phyloP scores from a whole-genome alignment of 2,888 invertebrate genomes.

The Tupiocoris notatus region DNA sequence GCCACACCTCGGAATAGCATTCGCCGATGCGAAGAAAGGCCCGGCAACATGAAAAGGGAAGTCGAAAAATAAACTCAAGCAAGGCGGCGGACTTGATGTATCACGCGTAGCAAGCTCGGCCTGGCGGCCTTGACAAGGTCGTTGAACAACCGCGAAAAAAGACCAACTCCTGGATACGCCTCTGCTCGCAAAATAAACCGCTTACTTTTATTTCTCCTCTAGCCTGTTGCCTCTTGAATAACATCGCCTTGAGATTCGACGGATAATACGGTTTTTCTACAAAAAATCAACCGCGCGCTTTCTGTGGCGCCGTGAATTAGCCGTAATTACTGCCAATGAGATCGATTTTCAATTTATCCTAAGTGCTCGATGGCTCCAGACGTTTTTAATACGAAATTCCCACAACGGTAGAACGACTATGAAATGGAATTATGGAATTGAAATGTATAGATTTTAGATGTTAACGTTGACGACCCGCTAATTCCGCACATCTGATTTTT shows the following conservation, averaged over 20 bases:
- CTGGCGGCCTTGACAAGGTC: conserved; percentile 35
- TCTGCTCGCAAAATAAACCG: not conserved
- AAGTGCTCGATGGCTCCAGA: too few species aligned
- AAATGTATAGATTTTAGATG: too few species aligned
- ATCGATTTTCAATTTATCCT: not conserved
- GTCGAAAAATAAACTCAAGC: not conserved
- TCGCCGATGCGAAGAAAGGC: not conserved
- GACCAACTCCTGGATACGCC: conserved; percentile 12
- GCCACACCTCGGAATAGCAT: conserved; percentile 5
- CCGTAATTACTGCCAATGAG: not conserved
- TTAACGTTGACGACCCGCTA: too few species aligned
- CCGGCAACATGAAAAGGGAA: not conserved
- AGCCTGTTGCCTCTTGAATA: not conserved
- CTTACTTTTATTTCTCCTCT: not conserved
- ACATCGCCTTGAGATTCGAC: not conserved
- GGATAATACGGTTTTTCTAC: not conserved
- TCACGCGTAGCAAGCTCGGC: not conserved
- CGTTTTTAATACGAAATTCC: too few species aligned
- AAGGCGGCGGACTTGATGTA: conserved; percentile 29
- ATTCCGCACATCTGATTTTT: too few species aligned
- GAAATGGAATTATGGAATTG: too few species aligned
- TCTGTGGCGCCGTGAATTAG: not conserved
- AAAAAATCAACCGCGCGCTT: not conserved
- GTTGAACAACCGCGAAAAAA: conserved; percentile 22
- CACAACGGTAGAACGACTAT: too few species aligned